A percentile compares a stretch with the other conserved stretches of the same genome.
phyloP scores from a whole-genome alignment of 1,140 invertebrate genomes.

The Doryteuthis pealeii region DNA sequence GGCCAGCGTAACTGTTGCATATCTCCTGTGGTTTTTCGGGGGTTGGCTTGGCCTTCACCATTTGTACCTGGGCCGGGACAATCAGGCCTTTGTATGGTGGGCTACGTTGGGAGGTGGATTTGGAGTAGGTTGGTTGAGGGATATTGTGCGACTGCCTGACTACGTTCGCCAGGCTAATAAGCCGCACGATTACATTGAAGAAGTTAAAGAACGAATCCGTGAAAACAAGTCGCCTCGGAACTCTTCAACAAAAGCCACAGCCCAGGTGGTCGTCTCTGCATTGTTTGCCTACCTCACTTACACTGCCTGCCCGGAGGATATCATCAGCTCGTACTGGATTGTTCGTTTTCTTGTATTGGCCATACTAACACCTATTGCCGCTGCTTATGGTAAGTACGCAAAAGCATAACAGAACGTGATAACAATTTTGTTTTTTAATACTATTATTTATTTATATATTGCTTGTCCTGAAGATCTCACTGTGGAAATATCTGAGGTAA shows the following conservation, averaged over 20 bases:
- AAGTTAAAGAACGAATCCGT: slow-evolving; percentile 69
- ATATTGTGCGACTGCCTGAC: slow-evolving; percentile 80
- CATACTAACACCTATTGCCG: slow-evolving; percentile 67
- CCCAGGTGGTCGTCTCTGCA: slow-evolving; percentile 76
- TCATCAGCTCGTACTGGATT: slow-evolving; percentile 21
- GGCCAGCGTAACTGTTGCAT: slow-evolving; percentile 71
- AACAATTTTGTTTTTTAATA: too few relatives aligned
- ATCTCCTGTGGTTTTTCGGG: slow-evolving; percentile 83
- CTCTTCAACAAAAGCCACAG: slow-evolving; percentile 74
- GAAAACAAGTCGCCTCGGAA: slow-evolving; percentile 77
- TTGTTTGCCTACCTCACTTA: slow-evolving; percentile 76
- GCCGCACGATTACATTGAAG: slow-evolving; percentile 70
- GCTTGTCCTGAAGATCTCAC: too few relatives aligned
- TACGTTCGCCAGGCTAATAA: slow-evolving; percentile 88
- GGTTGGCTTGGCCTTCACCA: slow-evolving; percentile 88
- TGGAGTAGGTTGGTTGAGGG: slow-evolving; percentile 82
- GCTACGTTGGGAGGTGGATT: slow-evolving; percentile 82
- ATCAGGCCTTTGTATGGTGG: slow-evolving; percentile 89
- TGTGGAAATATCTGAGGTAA: too few relatives aligned
- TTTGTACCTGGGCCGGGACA: slow-evolving; percentile 83
- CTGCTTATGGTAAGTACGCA: slow-evolving; percentile 71
- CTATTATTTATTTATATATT: too few relatives aligned
- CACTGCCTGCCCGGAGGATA: slow-evolving; percentile 73
- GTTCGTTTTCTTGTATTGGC: slow-evolving; percentile 22
- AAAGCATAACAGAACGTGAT: too few relatives aligned